phyloP scores from a whole-genome alignment of 53 echinoderm and acorn worm species.

The Temnopleurus reevesii region DNA sequence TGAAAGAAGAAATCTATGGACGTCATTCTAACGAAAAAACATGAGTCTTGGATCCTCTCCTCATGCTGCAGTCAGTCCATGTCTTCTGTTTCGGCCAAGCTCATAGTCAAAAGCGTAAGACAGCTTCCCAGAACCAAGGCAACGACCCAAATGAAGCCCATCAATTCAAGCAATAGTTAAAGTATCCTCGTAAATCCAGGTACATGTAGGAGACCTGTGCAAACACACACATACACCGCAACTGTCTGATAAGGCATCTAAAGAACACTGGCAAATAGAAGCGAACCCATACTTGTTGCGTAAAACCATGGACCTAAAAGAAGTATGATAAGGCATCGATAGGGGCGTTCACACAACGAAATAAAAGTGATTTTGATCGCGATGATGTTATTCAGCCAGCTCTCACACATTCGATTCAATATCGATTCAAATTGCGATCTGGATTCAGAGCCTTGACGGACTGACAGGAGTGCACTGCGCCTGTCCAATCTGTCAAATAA shows the following conservation, averaged over 20 bases:
- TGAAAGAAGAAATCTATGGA: slow-evolving; percentile 44
- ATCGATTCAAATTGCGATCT: too few relatives aligned
- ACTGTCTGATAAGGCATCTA: neutral
- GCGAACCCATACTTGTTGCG: neutral
- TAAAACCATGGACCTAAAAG: too few relatives aligned
- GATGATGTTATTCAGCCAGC: too few relatives aligned
- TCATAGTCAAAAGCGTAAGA: neutral
- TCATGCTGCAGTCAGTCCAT: slow-evolving; percentile 1
- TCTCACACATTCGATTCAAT: too few relatives aligned
- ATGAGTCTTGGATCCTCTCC: neutral
- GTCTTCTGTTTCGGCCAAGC: neutral
- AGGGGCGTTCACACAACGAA: too few relatives aligned
- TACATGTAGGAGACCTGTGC: neutral
- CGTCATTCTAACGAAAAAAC: neutral
- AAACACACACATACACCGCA: neutral
- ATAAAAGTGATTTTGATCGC: too few relatives aligned
- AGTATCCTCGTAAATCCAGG: neutral
- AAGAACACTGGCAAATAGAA: neutral
- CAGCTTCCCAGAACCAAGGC: neutral
- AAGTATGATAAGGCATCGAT: too few relatives aligned
- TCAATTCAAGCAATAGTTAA: neutral
- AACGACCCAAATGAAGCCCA: neutral
- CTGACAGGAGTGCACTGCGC: too few relatives aligned
- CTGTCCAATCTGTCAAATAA: too few relatives aligned
- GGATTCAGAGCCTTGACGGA: too few relatives aligned